Evolutionary conservation across 2,113 vertebrate species (phyloP), one percentile per base, ranked within the genome.

Genomic region (Prunella fulvescens): DNA sequence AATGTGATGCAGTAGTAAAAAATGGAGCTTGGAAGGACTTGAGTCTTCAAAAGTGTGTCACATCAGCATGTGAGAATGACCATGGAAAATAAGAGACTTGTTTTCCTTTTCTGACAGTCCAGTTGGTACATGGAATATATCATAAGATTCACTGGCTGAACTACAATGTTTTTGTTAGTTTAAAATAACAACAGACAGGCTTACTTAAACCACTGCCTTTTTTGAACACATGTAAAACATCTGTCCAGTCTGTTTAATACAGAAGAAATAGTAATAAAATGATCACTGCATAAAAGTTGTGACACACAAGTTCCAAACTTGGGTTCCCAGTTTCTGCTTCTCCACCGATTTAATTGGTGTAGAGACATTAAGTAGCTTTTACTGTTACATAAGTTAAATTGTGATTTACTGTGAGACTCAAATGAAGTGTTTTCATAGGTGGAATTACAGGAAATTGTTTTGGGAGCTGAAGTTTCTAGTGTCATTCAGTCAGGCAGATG

Each of bases 61-160:
- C 29, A 39, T 50, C 56, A 85, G 40, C n/a, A 10, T 77, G 81
- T 84, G 84, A 92, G 73, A 92, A 80, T 91, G 79, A 95, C 90
- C 61, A 33, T 39, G 74, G 95, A 89, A 97, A 97, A 95, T 47
- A 58, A 85, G 81, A 90, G 37, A 78, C 40, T 70, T 96, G 90
- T 97, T 97, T 97, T 95, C 25, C 29, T 84, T 92, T 81, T 87
- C 93, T 95, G 92, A 94, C 86, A 91, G 81, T 86, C 40, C 48
- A n/a, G 6, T 82, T 78, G 81, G 91, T 88, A 93, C 85, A 95
- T 96, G 96, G 96, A 96, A 16, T 91, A 42, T 93, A 83, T 97
- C 94, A 90, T 71, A 80, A 60, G 66, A 71, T 65, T 73, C 93
- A 48, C 57, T 95, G 95, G 91, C 91, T 93, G 74, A 66, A 48